Conservation (phyloP, 2,888 invertebrate species). For the Hirtodrosophila cameraria region DNA sequence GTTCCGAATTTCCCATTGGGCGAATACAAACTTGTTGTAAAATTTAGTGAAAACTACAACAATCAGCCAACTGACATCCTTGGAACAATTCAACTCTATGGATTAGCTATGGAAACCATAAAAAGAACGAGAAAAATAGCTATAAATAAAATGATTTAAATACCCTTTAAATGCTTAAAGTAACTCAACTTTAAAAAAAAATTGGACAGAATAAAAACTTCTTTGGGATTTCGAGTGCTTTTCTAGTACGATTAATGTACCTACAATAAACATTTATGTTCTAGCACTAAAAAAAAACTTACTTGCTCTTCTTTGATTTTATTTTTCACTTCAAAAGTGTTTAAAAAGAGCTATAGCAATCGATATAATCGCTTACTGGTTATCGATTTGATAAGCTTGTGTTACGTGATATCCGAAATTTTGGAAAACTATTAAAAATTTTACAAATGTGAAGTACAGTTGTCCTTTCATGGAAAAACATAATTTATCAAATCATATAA, state of each 20-base stretch:
- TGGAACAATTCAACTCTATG: neutral
- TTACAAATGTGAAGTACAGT: constrained; percentile 42
- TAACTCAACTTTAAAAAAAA: too few relatives aligned
- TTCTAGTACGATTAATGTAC: too few relatives aligned
- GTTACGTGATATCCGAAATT: constrained; percentile 29
- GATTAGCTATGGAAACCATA: constrained; percentile 6
- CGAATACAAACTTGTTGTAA: neutral
- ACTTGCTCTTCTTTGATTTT: too few relatives aligned
- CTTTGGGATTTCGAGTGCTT: too few relatives aligned
- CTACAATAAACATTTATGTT: too few relatives aligned
- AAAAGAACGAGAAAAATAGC: neutral
- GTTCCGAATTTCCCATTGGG: constrained; percentile 4
- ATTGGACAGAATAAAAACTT: too few relatives aligned
- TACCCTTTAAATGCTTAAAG: too few relatives aligned
- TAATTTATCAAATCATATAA: too few relatives aligned
- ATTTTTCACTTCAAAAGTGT: too few relatives aligned
- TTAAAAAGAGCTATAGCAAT: constrained; percentile 47
- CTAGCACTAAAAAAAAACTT: too few relatives aligned
- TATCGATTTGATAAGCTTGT: constrained; percentile 31
- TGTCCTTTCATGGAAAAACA: constrained; percentile 36
- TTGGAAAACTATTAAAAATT: neutral
- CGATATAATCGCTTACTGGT: constrained; percentile 48
- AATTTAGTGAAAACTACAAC: neutral
- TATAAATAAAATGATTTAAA: neutral
- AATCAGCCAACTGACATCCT: neutral